These are phyloP conservation scores for Mastacembelus armatus DNA, from an alignment of 2,797 vertebrate genomes.

Conservation along the genomic window DNA sequence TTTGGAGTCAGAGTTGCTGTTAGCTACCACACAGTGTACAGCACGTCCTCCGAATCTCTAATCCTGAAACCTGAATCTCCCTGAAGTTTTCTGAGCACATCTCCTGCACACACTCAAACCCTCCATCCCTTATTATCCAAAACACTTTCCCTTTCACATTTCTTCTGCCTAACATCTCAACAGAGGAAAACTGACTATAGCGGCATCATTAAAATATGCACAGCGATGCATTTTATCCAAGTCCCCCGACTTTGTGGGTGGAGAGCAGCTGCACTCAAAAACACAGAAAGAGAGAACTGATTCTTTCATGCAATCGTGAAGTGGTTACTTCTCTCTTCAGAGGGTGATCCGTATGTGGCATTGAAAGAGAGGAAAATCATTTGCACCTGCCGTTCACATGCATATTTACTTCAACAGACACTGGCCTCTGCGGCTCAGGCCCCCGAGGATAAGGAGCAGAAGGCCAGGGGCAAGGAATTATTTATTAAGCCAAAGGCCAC, in stretches of 20 bases:
- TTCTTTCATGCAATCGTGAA: slow-evolving; percentile 34
- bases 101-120: slow-evolving; percentile 24
- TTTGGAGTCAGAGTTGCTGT: neutral
- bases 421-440: slow-evolving; percentile 18
- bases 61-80: slow-evolving; percentile 36
- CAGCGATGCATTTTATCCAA: slow-evolving; percentile 42
- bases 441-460: slow-evolving; percentile 33
- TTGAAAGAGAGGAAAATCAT: slow-evolving; percentile 15
- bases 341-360: slow-evolving; percentile 8
- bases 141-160: slow-evolving; percentile 46
- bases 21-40: neutral
- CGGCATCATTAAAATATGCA: slow-evolving; percentile 60
- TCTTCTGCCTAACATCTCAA: slow-evolving; percentile 32
- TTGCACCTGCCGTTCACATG: slow-evolving; percentile 34
- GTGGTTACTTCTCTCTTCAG: slow-evolving; percentile 23
- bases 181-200: slow-evolving; percentile 27
- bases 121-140: slow-evolving; percentile 52
- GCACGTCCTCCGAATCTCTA: slow-evolving; percentile 14
- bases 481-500: slow-evolving; percentile 42
- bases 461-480: slow-evolving; percentile 36
- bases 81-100: slow-evolving; percentile 28
- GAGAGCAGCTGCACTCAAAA: slow-evolving; percentile 34
- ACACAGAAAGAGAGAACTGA: slow-evolving; percentile 19
- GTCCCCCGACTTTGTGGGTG: slow-evolving; percentile 59
- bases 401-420: slow-evolving; percentile 32